These are phyloP conservation scores for Mongoloraphidia duomilia DNA, from an alignment of 2,888 invertebrate species.

Conservation along the genomic window DNA sequence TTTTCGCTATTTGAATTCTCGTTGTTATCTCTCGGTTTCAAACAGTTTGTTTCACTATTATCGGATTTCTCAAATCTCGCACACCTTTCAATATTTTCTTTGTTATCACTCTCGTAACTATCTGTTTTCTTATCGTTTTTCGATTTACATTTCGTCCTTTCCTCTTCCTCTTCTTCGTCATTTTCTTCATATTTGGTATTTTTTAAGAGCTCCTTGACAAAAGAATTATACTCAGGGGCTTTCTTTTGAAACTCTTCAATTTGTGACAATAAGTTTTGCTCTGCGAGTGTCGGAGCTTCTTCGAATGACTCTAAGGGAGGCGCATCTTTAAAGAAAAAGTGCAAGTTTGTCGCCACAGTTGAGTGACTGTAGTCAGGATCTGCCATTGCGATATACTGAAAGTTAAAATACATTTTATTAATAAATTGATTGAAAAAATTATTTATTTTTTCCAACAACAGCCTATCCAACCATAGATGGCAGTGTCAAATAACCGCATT, in stretches of 20 bases:
- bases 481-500: too few relatives aligned
- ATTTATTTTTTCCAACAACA: background rate
- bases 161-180: slow-evolving; percentile 1
- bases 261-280: slow-evolving; percentile 5
- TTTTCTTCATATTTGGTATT: slow-evolving; percentile 3
- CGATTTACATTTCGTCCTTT: slow-evolving; percentile 1
- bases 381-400: slow-evolving; percentile 4
- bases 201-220: slow-evolving; percentile 2
- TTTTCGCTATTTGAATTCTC: too few relatives aligned
- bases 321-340: slow-evolving; percentile 7
- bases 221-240: slow-evolving; percentile 3
- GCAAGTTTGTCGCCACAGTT: slow-evolving; percentile 2
- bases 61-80: too few relatives aligned
- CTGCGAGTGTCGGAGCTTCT: slow-evolving; percentile 5
- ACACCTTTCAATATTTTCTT: background rate
- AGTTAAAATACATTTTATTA: background rate
- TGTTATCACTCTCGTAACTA: background rate
- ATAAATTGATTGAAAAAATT: background rate
- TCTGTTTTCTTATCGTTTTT: background rate
- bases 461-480: too few relatives aligned
- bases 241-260: slow-evolving; percentile 3
- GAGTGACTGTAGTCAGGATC: slow-evolving; percentile 1
- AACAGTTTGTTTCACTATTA: too few relatives aligned
- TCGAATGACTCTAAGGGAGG: slow-evolving; percentile 4
- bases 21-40: too few relatives aligned